Conservation (phyloP, 2,888 invertebrate species). For the Zootermopsis nevadensis region DNA sequence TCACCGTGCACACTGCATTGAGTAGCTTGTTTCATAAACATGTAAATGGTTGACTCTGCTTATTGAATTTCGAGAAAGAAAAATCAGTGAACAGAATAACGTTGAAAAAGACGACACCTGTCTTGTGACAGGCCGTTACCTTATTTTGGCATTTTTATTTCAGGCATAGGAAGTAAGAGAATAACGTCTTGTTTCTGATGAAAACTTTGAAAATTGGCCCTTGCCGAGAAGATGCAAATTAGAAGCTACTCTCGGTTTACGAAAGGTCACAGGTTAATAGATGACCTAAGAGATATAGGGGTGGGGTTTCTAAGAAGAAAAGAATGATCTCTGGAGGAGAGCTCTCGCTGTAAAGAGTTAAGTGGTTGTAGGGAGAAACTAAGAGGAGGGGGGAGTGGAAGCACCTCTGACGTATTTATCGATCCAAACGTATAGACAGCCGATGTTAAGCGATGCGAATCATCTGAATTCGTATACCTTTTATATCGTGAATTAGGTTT, state of each 20-base stretch:
- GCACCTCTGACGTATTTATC: constrained; percentile 17
- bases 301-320: neutral
- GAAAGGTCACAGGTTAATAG: constrained; percentile 37
- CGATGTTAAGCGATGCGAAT: constrained; percentile 27
- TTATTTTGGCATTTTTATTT: neutral
- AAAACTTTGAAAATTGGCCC: constrained; percentile 14
- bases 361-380: neutral
- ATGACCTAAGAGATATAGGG: neutral
- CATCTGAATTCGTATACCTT: neutral
- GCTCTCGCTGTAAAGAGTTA: constrained; percentile 11
- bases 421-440: constrained; percentile 18
- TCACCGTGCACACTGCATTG: too few species aligned
- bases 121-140: too few species aligned
- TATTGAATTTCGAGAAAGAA: too few species aligned
- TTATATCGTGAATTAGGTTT: neutral
- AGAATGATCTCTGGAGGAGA: constrained; percentile 17
- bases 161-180: neutral
- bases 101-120: too few species aligned
- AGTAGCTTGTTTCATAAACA: too few species aligned
- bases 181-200: constrained; percentile 16
- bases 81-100: too few species aligned
- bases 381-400: neutral
- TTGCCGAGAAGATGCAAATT: constrained; percentile 18
- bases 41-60: too few species aligned
- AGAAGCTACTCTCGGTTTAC: neutral